Base-by-base conservation (phyloP, 2,888 invertebrate genomes). In the Hydrotaea cyrtoneurina region DNA sequence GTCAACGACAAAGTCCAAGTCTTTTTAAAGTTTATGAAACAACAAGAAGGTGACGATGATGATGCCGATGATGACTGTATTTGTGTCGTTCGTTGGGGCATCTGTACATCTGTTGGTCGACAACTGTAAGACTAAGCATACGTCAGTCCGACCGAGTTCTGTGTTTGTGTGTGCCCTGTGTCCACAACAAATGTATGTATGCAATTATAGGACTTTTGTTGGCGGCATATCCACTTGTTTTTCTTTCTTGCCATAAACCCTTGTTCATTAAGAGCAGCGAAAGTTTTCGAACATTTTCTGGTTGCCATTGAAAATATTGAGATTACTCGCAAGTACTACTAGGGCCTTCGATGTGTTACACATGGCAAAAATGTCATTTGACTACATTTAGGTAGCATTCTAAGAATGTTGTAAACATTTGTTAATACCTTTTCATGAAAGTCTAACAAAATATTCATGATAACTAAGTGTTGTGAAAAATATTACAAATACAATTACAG, bases 41-140 rank as follows among this genome's bases (percentile, higher is more conserved):
- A 66, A 78, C 66, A 84, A 50, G 46, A 75, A 71, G 71, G 62
- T 59, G 66, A 79, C 50, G 62, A 59, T 80, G 71, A 72, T 78
- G 74, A 59, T 50, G 69, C 36, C 31, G 43, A 10, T 23, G 46
- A 23, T 55, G 75, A 64, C 36, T 80, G 66, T 50, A 80, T 76
- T 79, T 71, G 15, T 50, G 36, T 64, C 59, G 59, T 53, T 81
- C 57, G 39, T 39, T 19, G 21, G 21, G 3, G 43, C 69, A 64
- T 8, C 64, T 79, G 21, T 64, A 31, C 36, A 17, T 31, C 21
- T 11, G 46, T 17, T 66, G 17, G 15, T 31, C 3, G 31, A 31
- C 36, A n/a, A 46, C 21, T 13, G 50, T 21, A 43, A 4, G 17
- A 21, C 11, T 55, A 15, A 13, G 1, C 59, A 23, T 46, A 21